phyloP scores from a whole-genome alignment of 2,888 invertebrate species.

The Leptarthrus brevirostris region DNA sequence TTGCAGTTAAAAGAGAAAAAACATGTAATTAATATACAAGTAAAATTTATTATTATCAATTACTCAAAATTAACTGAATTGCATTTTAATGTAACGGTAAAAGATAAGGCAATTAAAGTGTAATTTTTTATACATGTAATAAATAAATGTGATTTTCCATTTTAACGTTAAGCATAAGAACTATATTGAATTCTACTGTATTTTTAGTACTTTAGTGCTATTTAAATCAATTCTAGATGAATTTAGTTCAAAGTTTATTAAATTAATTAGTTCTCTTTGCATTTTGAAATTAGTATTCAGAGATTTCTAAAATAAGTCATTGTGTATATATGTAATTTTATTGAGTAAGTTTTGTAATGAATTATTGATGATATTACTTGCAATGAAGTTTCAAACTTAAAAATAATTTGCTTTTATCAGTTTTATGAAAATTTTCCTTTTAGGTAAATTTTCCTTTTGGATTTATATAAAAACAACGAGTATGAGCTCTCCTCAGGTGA shows the following conservation, averaged over 20 bases:
- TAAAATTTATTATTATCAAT: slow-evolving; percentile 29
- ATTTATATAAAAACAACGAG: too few relatives aligned
- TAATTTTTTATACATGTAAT: slow-evolving; percentile 51
- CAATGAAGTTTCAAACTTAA: slow-evolving; percentile 32
- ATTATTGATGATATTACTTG: slow-evolving; percentile 32
- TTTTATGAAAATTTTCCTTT: too few relatives aligned
- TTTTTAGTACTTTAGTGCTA: slow-evolving; percentile 34
- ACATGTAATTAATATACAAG: slow-evolving; percentile 2
- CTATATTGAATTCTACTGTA: slow-evolving; percentile 29
- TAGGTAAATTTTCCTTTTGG: too few relatives aligned
- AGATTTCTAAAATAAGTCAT: not conserved
- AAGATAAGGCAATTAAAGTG: slow-evolving; percentile 40
- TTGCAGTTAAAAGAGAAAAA: slow-evolving; percentile 14
- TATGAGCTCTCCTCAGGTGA: too few relatives aligned
- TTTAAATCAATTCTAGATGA: slow-evolving; percentile 42
- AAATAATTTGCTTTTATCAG: not conserved
- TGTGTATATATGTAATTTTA: slow-evolving; percentile 42
- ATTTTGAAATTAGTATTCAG: not conserved
- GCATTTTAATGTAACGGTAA: slow-evolving; percentile 36
- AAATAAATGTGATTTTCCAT: slow-evolving; percentile 50
- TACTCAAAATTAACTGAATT: slow-evolving; percentile 39
- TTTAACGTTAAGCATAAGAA: slow-evolving; percentile 35
- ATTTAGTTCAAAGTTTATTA: slow-evolving; percentile 40
- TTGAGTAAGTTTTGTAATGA: slow-evolving; percentile 16
- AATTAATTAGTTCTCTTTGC: not conserved